phyloP scores from a whole-genome alignment of 2,888 invertebrate species.

The Hymenopus coronatus region DNA sequence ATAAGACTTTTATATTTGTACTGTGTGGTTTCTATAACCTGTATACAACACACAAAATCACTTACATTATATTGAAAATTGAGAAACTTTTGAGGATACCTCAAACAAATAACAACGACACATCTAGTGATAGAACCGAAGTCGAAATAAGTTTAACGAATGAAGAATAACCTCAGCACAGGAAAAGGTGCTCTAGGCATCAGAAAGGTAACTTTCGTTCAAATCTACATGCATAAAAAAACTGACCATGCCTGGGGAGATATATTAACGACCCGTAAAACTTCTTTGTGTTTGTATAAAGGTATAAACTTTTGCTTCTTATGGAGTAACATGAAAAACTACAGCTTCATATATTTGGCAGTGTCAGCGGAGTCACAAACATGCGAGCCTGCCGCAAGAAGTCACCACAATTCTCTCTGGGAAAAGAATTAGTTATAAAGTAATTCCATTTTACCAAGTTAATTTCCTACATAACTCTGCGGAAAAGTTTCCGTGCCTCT shows the following conservation, averaged over 20 bases:
- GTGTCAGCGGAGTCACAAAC: background rate
- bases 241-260: background rate
- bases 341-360: background rate
- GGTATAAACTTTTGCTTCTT: background rate
- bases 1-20: no score
- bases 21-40: no score
- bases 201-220: no score
- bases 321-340: background rate
- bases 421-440: slow-evolving; percentile 13
- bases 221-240: background rate
- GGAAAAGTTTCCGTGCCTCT: background rate
- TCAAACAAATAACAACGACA: no score
- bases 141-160: no score
- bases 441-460: slow-evolving; percentile 12
- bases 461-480: slow-evolving; percentile 11
- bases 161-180: no score
- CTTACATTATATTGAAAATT: no score
- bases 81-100: no score
- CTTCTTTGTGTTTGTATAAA: background rate
- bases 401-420: background rate
- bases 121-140: no score
- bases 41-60: no score
- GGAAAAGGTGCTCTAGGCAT: no score
- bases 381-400: background rate
- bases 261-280: background rate